Percentiles rank a stretch among this genome's conserved stretches.
These are phyloP conservation scores for Fragum sueziense DNA, from an alignment of 2,888 invertebrate species.

Conservation along the genomic window DNA sequence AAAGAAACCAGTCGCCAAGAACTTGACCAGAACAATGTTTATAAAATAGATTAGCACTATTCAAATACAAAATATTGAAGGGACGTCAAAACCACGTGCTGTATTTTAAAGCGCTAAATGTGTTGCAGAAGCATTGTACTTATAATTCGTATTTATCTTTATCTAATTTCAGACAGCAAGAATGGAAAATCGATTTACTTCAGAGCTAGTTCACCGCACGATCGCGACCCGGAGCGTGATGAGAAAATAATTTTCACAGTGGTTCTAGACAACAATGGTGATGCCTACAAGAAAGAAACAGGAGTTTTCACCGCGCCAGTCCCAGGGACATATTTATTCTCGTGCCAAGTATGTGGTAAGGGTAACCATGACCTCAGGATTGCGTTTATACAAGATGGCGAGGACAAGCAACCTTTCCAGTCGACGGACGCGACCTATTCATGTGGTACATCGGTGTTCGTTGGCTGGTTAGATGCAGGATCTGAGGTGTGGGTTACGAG, in stretches of 20 bases:
- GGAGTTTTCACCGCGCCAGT: constrained; percentile 11
- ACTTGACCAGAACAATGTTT: no score
- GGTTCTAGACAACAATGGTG: neutral
- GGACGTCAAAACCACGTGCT: no score
- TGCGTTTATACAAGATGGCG: neutral
- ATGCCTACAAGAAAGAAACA: neutral
- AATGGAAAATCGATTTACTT: neutral
- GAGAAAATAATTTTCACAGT: neutral
- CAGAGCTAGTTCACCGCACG: neutral
- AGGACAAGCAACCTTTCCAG: neutral
- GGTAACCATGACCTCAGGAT: neutral
- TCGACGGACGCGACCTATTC: neutral
- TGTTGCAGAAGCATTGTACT: no score
- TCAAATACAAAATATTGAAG: no score
- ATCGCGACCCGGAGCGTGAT: neutral
- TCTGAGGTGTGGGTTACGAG: neutral
- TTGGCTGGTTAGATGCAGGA: neutral
- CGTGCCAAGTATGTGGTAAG: neutral
- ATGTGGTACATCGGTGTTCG: neutral
- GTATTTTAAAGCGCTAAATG: no score
- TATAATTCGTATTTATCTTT: no score
- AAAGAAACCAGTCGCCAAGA: no score
- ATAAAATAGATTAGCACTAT: no score
- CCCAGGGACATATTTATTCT: neutral
- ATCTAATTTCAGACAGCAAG: no score